phyloP scores from a whole-genome alignment of 2,113 vertebrate species.

The Phyllostomus hastatus region DNA sequence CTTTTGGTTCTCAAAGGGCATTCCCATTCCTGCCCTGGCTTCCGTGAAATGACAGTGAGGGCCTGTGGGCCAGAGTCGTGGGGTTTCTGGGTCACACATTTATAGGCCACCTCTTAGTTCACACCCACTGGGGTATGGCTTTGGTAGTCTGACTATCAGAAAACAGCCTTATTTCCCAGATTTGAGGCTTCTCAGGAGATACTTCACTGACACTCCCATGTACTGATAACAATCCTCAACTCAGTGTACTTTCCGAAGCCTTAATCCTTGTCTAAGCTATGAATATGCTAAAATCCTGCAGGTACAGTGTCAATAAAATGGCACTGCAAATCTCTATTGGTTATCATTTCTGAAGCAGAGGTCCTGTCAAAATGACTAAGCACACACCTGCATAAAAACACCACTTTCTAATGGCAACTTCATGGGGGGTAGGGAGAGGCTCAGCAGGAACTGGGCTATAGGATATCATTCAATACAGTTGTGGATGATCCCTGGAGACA shows the following conservation, averaged over 20 bases:
- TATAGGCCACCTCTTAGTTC: background rate
- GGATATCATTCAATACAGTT: background rate
- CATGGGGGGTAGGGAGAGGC: background rate
- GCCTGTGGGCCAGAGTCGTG: background rate
- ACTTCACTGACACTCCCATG: background rate
- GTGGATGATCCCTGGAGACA: background rate
- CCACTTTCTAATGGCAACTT: background rate
- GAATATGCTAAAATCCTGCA: background rate
- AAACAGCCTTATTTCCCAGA: background rate
- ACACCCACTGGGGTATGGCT: background rate
- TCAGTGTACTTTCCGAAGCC: background rate
- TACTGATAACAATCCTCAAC: background rate
- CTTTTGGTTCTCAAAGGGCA: background rate
- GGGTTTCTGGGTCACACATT: background rate
- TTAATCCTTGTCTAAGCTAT: background rate
- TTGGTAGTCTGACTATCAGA: background rate
- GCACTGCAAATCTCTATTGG: background rate
- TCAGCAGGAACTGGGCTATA: background rate
- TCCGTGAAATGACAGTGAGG: background rate
- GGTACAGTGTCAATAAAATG: background rate
- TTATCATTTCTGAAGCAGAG: conserved; percentile 10
- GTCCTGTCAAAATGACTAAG: background rate
- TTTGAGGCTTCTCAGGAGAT: background rate
- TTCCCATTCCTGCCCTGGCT: background rate
- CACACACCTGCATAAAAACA: background rate